phyloP scores from a whole-genome alignment of 2,113 vertebrate species.

The Spea bombifrons region DNA sequence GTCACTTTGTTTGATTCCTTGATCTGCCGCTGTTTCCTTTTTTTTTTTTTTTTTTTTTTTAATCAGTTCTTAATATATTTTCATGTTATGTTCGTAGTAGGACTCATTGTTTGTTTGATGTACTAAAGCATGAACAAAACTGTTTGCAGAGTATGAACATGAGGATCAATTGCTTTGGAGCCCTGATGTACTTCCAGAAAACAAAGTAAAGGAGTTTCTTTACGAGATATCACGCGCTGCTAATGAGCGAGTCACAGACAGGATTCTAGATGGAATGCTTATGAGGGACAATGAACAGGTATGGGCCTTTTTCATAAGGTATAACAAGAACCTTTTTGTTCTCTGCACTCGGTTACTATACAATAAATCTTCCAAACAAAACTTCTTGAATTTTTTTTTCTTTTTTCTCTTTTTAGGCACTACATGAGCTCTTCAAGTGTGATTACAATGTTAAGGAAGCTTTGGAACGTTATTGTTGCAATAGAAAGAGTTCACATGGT shows the following conservation, averaged over 20 bases:
- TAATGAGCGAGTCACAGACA: slow-evolving; percentile 69
- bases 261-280: slow-evolving; percentile 71
- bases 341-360: background rate
- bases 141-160: slow-evolving; percentile 79
- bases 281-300: slow-evolving; percentile 91
- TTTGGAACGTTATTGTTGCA: slow-evolving; percentile 80
- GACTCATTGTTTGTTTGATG: no score
- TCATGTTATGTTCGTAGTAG: no score
- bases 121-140: background rate
- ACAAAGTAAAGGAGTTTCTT: slow-evolving; percentile 85
- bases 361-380: no score
- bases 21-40: no score
- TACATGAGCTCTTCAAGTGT: slow-evolving; percentile 87
- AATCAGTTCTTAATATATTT: no score
- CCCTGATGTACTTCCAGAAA: slow-evolving; percentile 81
- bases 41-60: background rate
- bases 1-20: background rate
- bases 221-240: slow-evolving; percentile 77
- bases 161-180: slow-evolving; percentile 93
- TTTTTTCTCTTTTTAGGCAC: slow-evolving; percentile 68
- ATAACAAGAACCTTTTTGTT: background rate
- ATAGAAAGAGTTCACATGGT: slow-evolving; percentile 82
- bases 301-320: slow-evolving; percentile 30
- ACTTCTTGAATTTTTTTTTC: background rate
- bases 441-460: slow-evolving; percentile 87